Conservation (phyloP, 2,113 vertebrate genomes). For the Aphyosemion australe region DNA sequence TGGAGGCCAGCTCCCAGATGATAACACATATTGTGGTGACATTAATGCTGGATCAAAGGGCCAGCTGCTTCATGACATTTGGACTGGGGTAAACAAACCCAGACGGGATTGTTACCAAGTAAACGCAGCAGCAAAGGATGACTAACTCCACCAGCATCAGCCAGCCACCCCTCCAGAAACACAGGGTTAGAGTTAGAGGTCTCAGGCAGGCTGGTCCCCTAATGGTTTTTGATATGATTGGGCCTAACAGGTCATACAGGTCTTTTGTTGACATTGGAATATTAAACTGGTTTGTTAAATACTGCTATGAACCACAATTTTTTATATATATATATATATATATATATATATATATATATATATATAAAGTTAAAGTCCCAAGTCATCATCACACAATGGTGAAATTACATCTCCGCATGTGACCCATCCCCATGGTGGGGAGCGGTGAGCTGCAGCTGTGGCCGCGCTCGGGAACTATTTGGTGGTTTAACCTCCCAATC, state of each 20-base stretch:
- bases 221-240: not conserved
- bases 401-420: too few relatives aligned
- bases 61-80: slow-evolving; percentile 56
- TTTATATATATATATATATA: too few relatives aligned
- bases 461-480: too few relatives aligned
- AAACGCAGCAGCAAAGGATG: slow-evolving; percentile 29
- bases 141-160: slow-evolving; percentile 43
- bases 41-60: slow-evolving; percentile 62
- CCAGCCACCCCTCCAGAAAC: slow-evolving; percentile 27
- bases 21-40: slow-evolving; percentile 60
- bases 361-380: too few relatives aligned
- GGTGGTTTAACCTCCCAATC: too few relatives aligned
- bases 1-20: slow-evolving; percentile 47
- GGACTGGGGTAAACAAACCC: slow-evolving; percentile 53
- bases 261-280: too few relatives aligned
- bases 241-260: too few relatives aligned
- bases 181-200: not conserved
- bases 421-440: too few relatives aligned
- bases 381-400: too few relatives aligned
- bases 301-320: not conserved
- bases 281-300: not conserved
- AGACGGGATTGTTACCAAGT: slow-evolving; percentile 40
- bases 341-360: too few relatives aligned
- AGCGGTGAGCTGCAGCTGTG: too few relatives aligned
- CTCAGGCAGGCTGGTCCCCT: slow-evolving; percentile 14